Percentiles rank a stretch among this genome's conserved stretches.
These are phyloP conservation scores for Parnassius mnemosyne DNA, from an alignment of 2,888 invertebrate species.

Conservation along the genomic window DNA sequence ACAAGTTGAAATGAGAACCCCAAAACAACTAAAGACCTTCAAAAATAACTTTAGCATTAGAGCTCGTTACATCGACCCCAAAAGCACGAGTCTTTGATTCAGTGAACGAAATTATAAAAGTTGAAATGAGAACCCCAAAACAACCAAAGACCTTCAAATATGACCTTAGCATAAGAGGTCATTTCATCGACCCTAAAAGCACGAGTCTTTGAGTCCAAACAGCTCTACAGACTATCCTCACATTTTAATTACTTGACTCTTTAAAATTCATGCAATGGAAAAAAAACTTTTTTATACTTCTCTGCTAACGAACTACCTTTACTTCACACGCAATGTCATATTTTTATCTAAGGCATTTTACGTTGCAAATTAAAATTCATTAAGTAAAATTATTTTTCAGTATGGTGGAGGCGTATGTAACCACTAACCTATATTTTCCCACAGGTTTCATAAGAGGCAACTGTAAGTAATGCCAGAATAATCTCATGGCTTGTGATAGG, in stretches of 20 bases:
- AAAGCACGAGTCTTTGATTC: too few relatives aligned
- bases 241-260: constrained; percentile 17
- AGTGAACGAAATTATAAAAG: too few relatives aligned
- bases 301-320: constrained; percentile 11
- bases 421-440: too few relatives aligned
- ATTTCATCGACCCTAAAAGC: constrained; percentile 17
- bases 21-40: background rate
- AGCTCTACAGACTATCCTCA: background rate
- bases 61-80: constrained; percentile 18
- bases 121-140: too few relatives aligned
- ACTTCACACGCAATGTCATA: background rate
- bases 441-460: too few relatives aligned
- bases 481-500: too few relatives aligned
- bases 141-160: constrained; percentile 1
- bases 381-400: too few relatives aligned
- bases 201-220: constrained; percentile 10
- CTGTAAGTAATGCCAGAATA: too few relatives aligned
- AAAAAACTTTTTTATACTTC: constrained; percentile 3
- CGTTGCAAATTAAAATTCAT: too few relatives aligned
- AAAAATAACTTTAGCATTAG: constrained; percentile 9
- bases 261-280: constrained; percentile 13
- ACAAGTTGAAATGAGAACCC: too few relatives aligned
- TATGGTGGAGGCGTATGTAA: too few relatives aligned
- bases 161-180: constrained; percentile 6
- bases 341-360: too few relatives aligned